Evolutionary conservation across 2,888 invertebrate genomes (phyloP), one percentile per base, ranked within the genome.

Genomic region (Drosophila paramelanica): DNA sequence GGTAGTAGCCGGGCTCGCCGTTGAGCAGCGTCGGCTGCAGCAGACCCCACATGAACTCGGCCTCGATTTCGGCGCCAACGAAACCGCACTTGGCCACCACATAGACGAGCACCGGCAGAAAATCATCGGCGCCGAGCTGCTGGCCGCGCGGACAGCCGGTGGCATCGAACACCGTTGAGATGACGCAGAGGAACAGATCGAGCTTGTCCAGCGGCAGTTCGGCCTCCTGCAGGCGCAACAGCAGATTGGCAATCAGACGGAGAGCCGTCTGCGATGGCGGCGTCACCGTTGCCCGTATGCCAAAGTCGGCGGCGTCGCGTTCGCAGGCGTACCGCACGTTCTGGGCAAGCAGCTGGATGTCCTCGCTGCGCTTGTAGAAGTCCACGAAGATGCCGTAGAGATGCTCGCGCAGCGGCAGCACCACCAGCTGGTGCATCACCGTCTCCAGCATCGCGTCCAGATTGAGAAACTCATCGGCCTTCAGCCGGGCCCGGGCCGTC

Each of bases 1-100:
- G 94, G 91, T 98, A 98, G 93, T 98, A 99, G 5, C 98, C 98
- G 0, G 98, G 98, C 91, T 98, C 98, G 3, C 98, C 98, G 0
- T 96, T 96, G 51, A 98, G 93, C 55, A 98, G 93, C 0, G 98
- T 97, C 1, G 97, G 97, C 66, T 98, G 98, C 38, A 99, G 93
- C 41, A 99, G 93, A 3, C 96, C 98, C 94, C 98, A 98, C 98
- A 99, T 99, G 91, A 98, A 97, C 91, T 98, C 98, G 0, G 98
- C 98, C 91, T 99, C 98, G 62, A 98, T 95, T 93, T 99, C 98
- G 0, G 98, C 98, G 33, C 97, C 96, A 7, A 98, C 96, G 85
- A 98, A 95, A 38, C 97, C 96, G 79, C 97, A 96, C 72, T 97
- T 96, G 1, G 98, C 97, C 77, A 99, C 94, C 10, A 98, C 96